A percentile compares a stretch with the other conserved stretches of the same genome.
Conservation (phyloP, 2,888 invertebrate genomes). For the Cryptosula pallasiana region DNA sequence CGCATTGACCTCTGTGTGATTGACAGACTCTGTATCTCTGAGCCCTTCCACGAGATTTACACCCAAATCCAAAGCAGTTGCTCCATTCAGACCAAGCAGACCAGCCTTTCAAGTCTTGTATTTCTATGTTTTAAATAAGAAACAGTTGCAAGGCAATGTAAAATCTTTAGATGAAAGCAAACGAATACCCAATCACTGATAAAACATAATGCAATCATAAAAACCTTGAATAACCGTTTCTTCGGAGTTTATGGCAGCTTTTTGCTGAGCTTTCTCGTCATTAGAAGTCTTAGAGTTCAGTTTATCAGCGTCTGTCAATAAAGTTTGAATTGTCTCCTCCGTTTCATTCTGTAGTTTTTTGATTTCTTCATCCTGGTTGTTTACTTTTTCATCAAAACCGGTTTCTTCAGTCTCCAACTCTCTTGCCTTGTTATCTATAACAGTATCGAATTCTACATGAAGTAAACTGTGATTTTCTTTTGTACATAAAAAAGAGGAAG, state of each 20-base stretch:
- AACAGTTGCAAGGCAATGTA: too few relatives aligned
- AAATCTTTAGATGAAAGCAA: too few relatives aligned
- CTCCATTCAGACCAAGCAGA: slow-evolving; percentile 16
- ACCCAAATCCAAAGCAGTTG: slow-evolving; percentile 15
- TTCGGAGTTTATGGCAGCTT: neutral
- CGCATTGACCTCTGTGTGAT: slow-evolving; percentile 15
- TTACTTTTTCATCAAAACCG: neutral
- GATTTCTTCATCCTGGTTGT: neutral
- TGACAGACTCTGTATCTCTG: slow-evolving; percentile 7
- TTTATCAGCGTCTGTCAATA: neutral
- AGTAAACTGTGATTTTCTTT: too few relatives aligned
- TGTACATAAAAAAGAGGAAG: too few relatives aligned
- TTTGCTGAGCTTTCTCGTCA: neutral
- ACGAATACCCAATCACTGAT: too few relatives aligned
- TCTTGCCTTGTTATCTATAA: too few relatives aligned
- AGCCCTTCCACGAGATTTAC: slow-evolving; percentile 5
- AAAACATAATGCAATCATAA: too few relatives aligned
- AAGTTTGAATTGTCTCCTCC: neutral
- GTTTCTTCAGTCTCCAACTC: neutral
- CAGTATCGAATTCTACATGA: too few relatives aligned
- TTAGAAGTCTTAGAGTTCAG: neutral
- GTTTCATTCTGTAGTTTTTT: neutral
- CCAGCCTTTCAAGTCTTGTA: too few relatives aligned
- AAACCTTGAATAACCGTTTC: too few relatives aligned
- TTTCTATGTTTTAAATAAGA: too few relatives aligned